Base-by-base conservation (phyloP, 2,113 vertebrate genomes). In the Patagioenas fasciata region DNA sequence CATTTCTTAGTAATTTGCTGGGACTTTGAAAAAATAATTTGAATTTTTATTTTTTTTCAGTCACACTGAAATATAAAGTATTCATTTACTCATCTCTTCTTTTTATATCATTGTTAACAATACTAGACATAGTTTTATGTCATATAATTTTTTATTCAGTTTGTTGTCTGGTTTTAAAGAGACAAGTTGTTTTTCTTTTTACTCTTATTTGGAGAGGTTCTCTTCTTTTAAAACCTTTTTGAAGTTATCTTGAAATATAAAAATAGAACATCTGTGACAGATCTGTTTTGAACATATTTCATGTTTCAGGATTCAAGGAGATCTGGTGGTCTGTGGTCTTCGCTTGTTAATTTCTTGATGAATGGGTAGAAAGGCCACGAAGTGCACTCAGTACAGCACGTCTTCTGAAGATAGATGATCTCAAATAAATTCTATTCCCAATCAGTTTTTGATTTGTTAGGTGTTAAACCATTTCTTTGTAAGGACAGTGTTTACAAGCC, bases 401-500 rank as follows among this genome's bases (percentile, higher is more conserved):
- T 97, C 98, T 97, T 94, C 89, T 2, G 62, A 97, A 97, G 96
- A 97, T 73, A 97, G 98, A 98, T 98, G 96, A 96, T 97, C 95
- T 96, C 91, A 98, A 96, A 97, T 97, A 97, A 97, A 97, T 97
- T 97, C 95, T 93, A 97, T 98, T 96, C 94, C 95, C 95, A 98
- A 98, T 97, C 97, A 98, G 93, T 97, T 97, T 98, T 98, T 98
- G 98, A 98, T 98, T 98, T 98, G 98, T 98, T 98, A 97, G 97
- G 97, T 98, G 98, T 98, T 98, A 98, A 97, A 97, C 97, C 97
- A 97, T 96, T 98, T 97, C 97, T 98, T 98, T 98, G 96, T 98
- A 98, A 98, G 97, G 98, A 98, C 97, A 97, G 97, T 98, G 97
- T 98, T 98, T 98, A 98, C 97, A 98, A 97, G 97, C 85, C 98